phyloP scores from a whole-genome alignment of 2,888 invertebrate species.

The Argyresthia goedartella region DNA sequence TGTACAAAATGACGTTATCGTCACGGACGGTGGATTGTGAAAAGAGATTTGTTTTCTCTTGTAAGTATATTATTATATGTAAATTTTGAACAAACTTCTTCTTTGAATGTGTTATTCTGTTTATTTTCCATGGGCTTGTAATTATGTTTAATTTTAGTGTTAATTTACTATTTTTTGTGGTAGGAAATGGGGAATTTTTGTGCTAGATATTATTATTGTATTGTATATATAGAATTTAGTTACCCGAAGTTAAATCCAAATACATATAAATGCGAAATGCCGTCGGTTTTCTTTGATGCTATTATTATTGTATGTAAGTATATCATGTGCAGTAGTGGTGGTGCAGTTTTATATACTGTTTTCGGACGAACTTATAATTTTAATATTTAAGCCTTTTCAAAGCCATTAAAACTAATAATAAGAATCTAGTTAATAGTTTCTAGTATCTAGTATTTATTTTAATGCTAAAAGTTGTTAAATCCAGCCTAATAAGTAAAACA shows the following conservation, averaged over 20 bases:
- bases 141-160: slow-evolving; percentile 44
- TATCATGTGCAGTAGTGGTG: slow-evolving; percentile 27
- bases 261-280: slow-evolving; percentile 44
- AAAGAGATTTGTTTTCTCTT: slow-evolving; percentile 23
- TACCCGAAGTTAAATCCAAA: slow-evolving; percentile 59
- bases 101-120: slow-evolving; percentile 36
- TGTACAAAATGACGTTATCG: slow-evolving; percentile 29
- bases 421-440: neutral
- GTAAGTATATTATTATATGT: slow-evolving; percentile 59
- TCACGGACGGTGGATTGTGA: slow-evolving; percentile 26
- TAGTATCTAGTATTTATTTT: no score
- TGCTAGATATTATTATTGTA: slow-evolving; percentile 40
- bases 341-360: slow-evolving; percentile 25
- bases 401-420: neutral
- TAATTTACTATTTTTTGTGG: slow-evolving; percentile 28
- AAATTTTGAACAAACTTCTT: slow-evolving; percentile 56
- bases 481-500: neutral
- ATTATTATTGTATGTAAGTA: slow-evolving; percentile 29
- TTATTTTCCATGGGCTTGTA: slow-evolving; percentile 34
- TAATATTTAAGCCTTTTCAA: neutral
- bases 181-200: slow-evolving; percentile 27
- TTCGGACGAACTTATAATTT: slow-evolving; percentile 27
- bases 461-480: slow-evolving; percentile 1
- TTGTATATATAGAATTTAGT: slow-evolving; percentile 65
- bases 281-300: slow-evolving; percentile 26